A percentile compares a stretch with the other conserved stretches of the same genome.
phyloP scores from a whole-genome alignment of 2,113 vertebrate species.

The Xiphias gladius region DNA sequence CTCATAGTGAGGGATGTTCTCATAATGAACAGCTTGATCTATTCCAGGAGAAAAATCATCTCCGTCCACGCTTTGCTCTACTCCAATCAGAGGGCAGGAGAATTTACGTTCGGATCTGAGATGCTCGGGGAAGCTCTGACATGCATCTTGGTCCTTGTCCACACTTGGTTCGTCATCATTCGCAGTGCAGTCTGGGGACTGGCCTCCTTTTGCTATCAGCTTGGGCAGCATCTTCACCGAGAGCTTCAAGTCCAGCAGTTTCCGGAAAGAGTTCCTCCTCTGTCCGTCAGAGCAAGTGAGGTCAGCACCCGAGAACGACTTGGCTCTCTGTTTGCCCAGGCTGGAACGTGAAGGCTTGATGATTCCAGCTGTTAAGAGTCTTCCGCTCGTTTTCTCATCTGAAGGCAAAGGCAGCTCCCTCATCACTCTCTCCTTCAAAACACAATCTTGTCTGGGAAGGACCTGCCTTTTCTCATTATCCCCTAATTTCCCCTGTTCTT shows the following conservation, averaged over 20 bases:
- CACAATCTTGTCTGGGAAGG: background rate
- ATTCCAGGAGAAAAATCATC: slow-evolving; percentile 51
- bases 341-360: slow-evolving; percentile 60
- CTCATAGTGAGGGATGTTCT: slow-evolving; percentile 88
- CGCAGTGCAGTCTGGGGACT: slow-evolving; percentile 68
- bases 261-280: slow-evolving; percentile 88
- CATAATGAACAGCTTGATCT: slow-evolving; percentile 76
- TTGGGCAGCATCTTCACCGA: slow-evolving; percentile 88
- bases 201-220: slow-evolving; percentile 81
- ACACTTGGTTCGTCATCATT: slow-evolving; percentile 48
- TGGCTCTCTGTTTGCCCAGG: slow-evolving; percentile 88
- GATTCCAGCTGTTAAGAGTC: slow-evolving; percentile 78
- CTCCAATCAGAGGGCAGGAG: slow-evolving; percentile 44
- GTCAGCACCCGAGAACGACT: slow-evolving; percentile 92
- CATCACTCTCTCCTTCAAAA: slow-evolving; percentile 6
- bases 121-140: background rate
- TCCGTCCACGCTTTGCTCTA: slow-evolving; percentile 74
- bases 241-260: slow-evolving; percentile 89
- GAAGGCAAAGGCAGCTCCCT: slow-evolving; percentile 60
- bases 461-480: too few relatives aligned
- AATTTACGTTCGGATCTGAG: slow-evolving; percentile 10
- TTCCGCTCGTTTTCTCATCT: slow-evolving; percentile 83
- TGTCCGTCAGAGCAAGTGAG: slow-evolving; percentile 82
- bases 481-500: slow-evolving; percentile 7
- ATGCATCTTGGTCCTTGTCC: slow-evolving; percentile 1